phyloP scores from a whole-genome alignment of 2,113 vertebrate species.

The Megaceryle maxima region DNA sequence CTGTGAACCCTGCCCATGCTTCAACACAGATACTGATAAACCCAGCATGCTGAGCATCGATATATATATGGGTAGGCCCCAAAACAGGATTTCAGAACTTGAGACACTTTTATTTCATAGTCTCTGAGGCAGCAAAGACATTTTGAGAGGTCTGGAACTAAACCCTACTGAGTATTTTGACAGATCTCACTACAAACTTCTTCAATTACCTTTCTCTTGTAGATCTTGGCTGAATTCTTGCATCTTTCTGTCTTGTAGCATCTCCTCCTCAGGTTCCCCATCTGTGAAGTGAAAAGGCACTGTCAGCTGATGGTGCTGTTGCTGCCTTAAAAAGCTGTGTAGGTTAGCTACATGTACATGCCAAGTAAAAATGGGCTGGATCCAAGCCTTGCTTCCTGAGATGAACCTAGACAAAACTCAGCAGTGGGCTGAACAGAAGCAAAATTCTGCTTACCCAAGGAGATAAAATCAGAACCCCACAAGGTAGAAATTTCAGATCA shows the following conservation, averaged over 20 bases:
- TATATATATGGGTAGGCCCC: not conserved
- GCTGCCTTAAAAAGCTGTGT: not conserved
- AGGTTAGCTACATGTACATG: rapidly evolving
- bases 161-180: not conserved
- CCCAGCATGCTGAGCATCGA: not conserved
- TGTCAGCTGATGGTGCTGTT: not conserved
- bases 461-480: not conserved
- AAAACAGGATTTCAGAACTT: not conserved
- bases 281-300: not conserved
- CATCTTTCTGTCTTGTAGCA: not conserved
- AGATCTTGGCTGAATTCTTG: not conserved
- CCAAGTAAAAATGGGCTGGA: not conserved
- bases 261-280: not conserved
- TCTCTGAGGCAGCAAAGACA: not conserved
- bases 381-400: not conserved
- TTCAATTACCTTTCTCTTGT: not conserved
- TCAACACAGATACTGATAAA: not conserved
- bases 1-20: not conserved
- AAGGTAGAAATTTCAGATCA: not conserved
- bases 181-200: not conserved
- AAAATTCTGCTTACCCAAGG: not conserved
- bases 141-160: not conserved
- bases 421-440: not conserved
- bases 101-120: not conserved
- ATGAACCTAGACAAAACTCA: not conserved